Percentiles rank a stretch among this genome's conserved stretches.
Evolutionary conservation across 1,140 invertebrate species (phyloP).

Genomic region (Lasaia peninsularis): DNA sequence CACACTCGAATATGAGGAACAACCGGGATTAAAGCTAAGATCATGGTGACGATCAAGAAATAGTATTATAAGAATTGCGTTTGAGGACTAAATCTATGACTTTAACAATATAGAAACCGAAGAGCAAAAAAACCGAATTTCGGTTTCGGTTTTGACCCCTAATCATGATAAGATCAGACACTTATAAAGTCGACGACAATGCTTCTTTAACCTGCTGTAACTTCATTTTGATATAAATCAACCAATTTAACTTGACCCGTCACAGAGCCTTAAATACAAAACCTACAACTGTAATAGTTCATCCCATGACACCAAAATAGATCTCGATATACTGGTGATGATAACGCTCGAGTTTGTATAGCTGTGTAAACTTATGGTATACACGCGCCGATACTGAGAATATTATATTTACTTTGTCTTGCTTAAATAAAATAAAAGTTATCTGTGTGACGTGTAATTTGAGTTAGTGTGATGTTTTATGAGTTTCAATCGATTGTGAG

Average conservation of each 20-base stretch:
- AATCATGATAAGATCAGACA: slow-evolving; percentile 42
- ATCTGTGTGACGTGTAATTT: neutral
- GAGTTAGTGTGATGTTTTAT: neutral
- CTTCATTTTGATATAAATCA: slow-evolving; percentile 51
- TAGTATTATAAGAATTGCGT: too few relatives aligned
- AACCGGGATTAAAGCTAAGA: too few relatives aligned
- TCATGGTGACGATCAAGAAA: too few relatives aligned
- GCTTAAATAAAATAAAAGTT: slow-evolving; percentile 39
- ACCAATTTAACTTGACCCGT: slow-evolving; percentile 37
- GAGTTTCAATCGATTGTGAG: neutral
- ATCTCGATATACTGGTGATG: slow-evolving; percentile 43
- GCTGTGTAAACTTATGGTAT: slow-evolving; percentile 68
- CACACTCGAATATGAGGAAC: too few relatives aligned
- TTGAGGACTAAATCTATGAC: too few relatives aligned
- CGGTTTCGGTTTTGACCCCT: slow-evolving; percentile 28
- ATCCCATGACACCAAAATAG: slow-evolving; percentile 16
- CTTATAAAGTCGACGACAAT: slow-evolving; percentile 35
- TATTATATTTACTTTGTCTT: slow-evolving; percentile 52
- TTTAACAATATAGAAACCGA: too few relatives aligned
- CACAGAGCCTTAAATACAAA: slow-evolving; percentile 15
- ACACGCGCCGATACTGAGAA: slow-evolving; percentile 58
- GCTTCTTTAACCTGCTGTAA: slow-evolving; percentile 43
- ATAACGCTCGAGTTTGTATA: slow-evolving; percentile 57
- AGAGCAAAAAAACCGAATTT: too few relatives aligned
- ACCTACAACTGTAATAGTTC: slow-evolving; percentile 15